Evolutionary conservation across 2,888 invertebrate species (phyloP).

Genomic region (Volucella inflata): DNA sequence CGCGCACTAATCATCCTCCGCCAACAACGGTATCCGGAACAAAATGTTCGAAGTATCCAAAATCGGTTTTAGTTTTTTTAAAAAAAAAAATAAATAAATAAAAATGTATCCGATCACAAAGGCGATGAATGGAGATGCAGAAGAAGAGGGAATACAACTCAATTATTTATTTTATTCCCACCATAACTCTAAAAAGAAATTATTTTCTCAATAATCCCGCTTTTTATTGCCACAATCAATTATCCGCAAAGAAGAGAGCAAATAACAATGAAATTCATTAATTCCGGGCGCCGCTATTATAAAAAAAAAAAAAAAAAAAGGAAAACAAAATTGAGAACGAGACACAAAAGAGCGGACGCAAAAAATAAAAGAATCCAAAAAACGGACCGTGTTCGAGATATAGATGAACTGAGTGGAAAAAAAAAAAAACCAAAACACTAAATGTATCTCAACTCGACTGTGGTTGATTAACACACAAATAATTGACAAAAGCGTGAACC

Average conservation of each 20-base stretch:
- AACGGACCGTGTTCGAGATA: constrained; percentile 12
- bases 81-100: no score
- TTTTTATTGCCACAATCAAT: constrained; percentile 68
- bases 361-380: constrained; percentile 9
- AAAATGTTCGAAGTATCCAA: constrained; percentile 28
- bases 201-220: constrained; percentile 48
- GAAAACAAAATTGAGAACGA: background rate
- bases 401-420: background rate
- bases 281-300: constrained; percentile 69
- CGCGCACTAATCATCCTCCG: constrained; percentile 1
- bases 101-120: no score
- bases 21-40: constrained; percentile 9
- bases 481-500: constrained; percentile 63
- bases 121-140: no score
- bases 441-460: constrained; percentile 65
- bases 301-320: constrained; percentile 6
- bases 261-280: constrained; percentile 65
- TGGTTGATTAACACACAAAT: constrained; percentile 67
- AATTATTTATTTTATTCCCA: constrained; percentile 42
- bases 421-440: constrained; percentile 22
- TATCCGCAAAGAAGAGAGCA: constrained; percentile 55
- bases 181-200: constrained; percentile 42
- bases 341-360: constrained; percentile 25
- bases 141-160: no score
- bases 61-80: constrained; percentile 40